Conservation (phyloP, 2,113 vertebrate species). For the Toxotes jaculatrix region DNA sequence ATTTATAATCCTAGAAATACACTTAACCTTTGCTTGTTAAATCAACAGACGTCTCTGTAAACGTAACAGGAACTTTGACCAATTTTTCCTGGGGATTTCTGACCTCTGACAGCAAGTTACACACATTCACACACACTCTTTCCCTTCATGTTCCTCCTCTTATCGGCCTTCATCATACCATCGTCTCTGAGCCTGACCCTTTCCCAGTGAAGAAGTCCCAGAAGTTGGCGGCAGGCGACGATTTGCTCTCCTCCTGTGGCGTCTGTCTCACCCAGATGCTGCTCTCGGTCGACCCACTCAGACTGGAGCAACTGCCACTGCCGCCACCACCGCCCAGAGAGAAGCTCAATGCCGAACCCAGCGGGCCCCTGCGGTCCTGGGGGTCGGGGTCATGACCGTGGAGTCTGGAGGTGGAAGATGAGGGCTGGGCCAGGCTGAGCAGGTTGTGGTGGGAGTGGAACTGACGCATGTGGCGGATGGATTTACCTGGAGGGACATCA, state of each 20-base stretch:
- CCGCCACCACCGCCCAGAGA: conserved; percentile 35
- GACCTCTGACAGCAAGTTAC: not conserved
- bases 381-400: conserved; percentile 35
- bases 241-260: conserved; percentile 73
- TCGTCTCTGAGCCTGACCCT: conserved; percentile 82
- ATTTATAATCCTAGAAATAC: not conserved
- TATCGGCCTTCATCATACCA: conserved; percentile 78
- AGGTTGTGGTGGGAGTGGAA: conserved; percentile 87
- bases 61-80: not conserved
- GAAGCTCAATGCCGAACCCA: conserved; percentile 45
- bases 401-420: conserved; percentile 48
- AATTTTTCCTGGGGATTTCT: not conserved
- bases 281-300: conserved; percentile 70
- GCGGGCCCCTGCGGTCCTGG: conserved; percentile 43
- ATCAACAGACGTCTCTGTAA: not conserved
- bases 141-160: not conserved
- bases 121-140: not conserved
- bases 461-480: conserved; percentile 82
- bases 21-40: not conserved
- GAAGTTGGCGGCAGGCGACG: conserved; percentile 70
- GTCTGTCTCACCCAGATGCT: conserved; percentile 74
- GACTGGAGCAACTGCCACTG: conserved; percentile 55
- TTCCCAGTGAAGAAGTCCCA: conserved; percentile 88
- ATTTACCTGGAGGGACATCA: conserved; percentile 73
- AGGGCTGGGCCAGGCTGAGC: conserved; percentile 76